These are phyloP conservation scores for Muscidifurax raptorellus DNA, from an alignment of 1,140 invertebrate species.

Conservation along the genomic window DNA sequence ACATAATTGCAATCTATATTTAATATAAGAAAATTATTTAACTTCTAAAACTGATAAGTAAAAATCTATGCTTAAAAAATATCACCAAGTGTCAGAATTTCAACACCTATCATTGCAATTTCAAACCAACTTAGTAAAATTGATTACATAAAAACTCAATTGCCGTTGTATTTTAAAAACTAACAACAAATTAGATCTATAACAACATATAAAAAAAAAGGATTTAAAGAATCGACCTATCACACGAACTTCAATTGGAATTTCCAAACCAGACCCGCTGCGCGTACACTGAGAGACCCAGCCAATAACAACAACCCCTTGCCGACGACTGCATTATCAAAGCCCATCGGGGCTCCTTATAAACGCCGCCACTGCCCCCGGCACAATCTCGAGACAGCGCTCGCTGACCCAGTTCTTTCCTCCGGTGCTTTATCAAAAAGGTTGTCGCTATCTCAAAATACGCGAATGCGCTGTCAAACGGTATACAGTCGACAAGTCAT, in stretches of 20 bases:
- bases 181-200: background rate
- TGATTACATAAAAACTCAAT: background rate
- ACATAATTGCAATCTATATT: no score
- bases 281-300: background rate
- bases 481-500: conserved; percentile 9
- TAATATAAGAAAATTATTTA: background rate
- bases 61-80: background rate
- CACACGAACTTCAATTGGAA: conserved; percentile 7
- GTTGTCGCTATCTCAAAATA: conserved; percentile 34
- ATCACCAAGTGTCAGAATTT: background rate
- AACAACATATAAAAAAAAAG: background rate
- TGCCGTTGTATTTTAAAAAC: background rate
- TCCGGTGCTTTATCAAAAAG: conserved; percentile 44
- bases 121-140: background rate
- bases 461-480: conserved; percentile 31
- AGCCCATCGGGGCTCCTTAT: conserved; percentile 24
- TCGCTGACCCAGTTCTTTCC: conserved; percentile 36
- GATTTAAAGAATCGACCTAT: background rate
- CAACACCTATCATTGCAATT: background rate
- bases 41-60: background rate
- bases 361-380: conserved; percentile 7
- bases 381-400: conserved; percentile 8
- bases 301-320: conserved; percentile 37
- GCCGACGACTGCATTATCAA: conserved; percentile 32
- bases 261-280: background rate